A percentile compares a stretch with the other conserved stretches of the same genome.
Evolutionary conservation across 2,888 invertebrate species (phyloP).

Genomic region (Ischnura elegans): DNA sequence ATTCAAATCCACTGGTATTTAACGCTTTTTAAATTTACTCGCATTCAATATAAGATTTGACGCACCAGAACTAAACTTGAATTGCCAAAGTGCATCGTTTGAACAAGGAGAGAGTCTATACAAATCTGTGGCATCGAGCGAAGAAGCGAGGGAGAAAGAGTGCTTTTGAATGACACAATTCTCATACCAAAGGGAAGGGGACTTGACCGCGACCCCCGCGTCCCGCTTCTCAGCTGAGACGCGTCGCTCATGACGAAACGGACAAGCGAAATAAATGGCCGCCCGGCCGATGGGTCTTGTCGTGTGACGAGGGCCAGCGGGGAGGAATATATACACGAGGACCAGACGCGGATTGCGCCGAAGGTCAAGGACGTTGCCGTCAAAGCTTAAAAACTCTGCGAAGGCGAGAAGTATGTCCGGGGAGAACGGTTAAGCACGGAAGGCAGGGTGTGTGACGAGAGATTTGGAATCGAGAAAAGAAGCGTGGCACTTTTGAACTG

Average conservation of each 20-base stretch:
- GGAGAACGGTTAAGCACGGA: slow-evolving; percentile 44
- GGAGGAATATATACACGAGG: neutral
- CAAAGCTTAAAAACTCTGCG: neutral
- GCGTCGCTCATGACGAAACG: neutral
- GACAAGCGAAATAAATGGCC: neutral
- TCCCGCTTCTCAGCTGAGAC: neutral
- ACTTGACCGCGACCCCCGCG: neutral
- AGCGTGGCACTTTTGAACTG: neutral
- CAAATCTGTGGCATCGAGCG: neutral
- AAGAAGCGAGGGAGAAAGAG: neutral
- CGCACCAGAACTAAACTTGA: too few relatives aligned
- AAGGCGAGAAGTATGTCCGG: neutral
- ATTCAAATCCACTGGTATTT: too few relatives aligned
- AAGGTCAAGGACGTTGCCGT: slow-evolving; percentile 61
- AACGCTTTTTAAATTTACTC: too few relatives aligned
- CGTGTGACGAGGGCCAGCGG: neutral
- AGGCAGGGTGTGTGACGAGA: neutral
- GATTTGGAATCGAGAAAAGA: neutral
- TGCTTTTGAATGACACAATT: neutral
- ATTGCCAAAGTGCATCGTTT: too few relatives aligned
- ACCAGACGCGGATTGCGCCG: slow-evolving; percentile 4
- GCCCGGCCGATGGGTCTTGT: neutral
- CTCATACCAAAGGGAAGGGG: neutral
- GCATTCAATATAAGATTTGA: too few relatives aligned
- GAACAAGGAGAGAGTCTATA: too few relatives aligned